phyloP scores from a whole-genome alignment of 2,113 vertebrate genomes.

The Fulica atra region DNA sequence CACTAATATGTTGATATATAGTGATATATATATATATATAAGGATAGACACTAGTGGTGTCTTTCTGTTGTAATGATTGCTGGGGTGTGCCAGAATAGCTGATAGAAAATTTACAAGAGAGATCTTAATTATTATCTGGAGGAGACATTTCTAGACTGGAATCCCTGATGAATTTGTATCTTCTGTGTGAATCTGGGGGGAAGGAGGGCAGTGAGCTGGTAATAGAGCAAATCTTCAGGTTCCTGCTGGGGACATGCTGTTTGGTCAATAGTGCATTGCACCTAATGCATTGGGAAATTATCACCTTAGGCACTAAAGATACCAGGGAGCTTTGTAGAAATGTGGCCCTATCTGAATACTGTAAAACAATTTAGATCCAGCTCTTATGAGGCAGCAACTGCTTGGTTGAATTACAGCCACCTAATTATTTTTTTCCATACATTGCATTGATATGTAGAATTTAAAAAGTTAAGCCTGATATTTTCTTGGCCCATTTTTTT shows the following conservation, averaged over 20 bases:
- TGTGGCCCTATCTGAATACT: not conserved
- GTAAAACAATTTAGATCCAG: not conserved
- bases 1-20: not conserved
- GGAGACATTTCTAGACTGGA: not conserved
- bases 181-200: not conserved
- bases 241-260: not conserved
- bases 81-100: not conserved
- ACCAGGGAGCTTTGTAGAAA: not conserved
- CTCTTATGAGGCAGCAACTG: not conserved
- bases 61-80: not conserved
- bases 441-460: not conserved
- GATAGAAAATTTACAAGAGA: not conserved
- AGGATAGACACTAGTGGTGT: not conserved
- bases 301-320: not conserved
- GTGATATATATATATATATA: not conserved
- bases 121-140: not conserved
- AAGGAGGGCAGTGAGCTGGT: not conserved
- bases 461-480: not conserved
- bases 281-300: not conserved
- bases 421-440: not conserved
- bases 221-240: not conserved
- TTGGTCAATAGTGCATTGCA: not conserved
- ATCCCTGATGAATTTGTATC: not conserved
- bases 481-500: not conserved
- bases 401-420: not conserved